Conservation (phyloP, 1,140 invertebrate species). For the Leptopilina boulardi region DNA sequence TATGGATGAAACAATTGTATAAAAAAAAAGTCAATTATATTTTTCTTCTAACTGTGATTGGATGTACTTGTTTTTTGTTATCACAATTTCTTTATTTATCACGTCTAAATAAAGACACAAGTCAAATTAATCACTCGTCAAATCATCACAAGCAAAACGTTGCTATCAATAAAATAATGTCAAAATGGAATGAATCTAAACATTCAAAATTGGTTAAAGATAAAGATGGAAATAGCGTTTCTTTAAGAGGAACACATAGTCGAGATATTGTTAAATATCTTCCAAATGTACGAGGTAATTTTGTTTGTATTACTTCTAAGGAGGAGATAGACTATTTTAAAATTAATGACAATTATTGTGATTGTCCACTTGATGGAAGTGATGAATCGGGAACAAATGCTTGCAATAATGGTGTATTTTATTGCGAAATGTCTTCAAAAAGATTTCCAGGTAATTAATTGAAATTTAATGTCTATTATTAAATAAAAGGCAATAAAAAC, state of each 20-base stretch:
- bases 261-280: slow-evolving; percentile 66
- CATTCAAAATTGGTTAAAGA: slow-evolving; percentile 57
- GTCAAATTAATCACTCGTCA: not conserved
- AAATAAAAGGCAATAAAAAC: not conserved
- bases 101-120: no score
- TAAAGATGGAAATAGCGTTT: slow-evolving; percentile 52
- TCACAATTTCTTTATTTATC: no score
- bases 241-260: slow-evolving; percentile 61
- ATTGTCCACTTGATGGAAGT: slow-evolving; percentile 88
- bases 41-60: no score
- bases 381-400: slow-evolving; percentile 95
- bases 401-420: slow-evolving; percentile 88
- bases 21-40: no score
- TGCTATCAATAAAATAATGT: slow-evolving; percentile 16
- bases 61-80: no score
- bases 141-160: not conserved
- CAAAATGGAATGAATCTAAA: slow-evolving; percentile 51
- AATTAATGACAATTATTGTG: slow-evolving; percentile 97
- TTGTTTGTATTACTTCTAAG: slow-evolving; percentile 71
- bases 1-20: no score
- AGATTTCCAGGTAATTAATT: slow-evolving; percentile 47
- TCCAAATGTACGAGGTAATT: slow-evolving; percentile 66
- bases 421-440: slow-evolving; percentile 77
- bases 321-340: slow-evolving; percentile 77
- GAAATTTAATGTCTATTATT: slow-evolving; percentile 11